Evolutionary conservation across 2,888 invertebrate species (phyloP), one percentile per base, ranked within the genome.

Genomic region (Schizotus pectinicornis): DNA sequence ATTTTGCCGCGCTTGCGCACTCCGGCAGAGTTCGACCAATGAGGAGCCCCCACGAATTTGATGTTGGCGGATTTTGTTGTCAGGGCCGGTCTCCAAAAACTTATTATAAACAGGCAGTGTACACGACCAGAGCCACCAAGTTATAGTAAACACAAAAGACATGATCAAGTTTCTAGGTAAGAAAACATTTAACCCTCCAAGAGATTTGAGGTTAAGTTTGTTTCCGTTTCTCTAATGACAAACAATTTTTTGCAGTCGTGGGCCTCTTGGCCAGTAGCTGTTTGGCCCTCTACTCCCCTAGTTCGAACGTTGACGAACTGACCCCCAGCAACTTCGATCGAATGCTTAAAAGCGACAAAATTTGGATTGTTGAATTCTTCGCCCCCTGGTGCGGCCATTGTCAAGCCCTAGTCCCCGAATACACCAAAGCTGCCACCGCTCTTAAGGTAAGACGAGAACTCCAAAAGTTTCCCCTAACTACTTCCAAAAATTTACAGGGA

Each of bases 351-450:
- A 87, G 93, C 64, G 91, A 97, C 77, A 87, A 90, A 67, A 82
- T 98, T 14, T 98, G 98, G 98, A 81, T 99, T 56, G 93, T 99
- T 0, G 98, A 99, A 75, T 97, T 95, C 80, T 97, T 86, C 79
- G 98, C 98, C 0, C 96, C 97, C 0, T 98, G 98, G 98, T 98
- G 93, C 79, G 94, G 93, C 7, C 93, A 94, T 75, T 94, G 98
- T 80, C 89, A 97, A 78, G 86, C 85, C 60, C 83, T 99, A 38
- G 94, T 90, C 38, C 92, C 96, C 1, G 98, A 98, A 76, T 98
- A 96, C 81, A 88, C 91, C 61, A 98, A 98, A 82, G 90, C 94
- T 47, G 98, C 98, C 1, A 87, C 85, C 65, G 97, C 95, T 0
- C 81, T 99, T 0, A 97, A 95, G 86, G 93, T 92, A 82, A 63